Base-by-base conservation (phyloP, 2,797 vertebrate genomes). In the Ctenopoma multispine region DNA sequence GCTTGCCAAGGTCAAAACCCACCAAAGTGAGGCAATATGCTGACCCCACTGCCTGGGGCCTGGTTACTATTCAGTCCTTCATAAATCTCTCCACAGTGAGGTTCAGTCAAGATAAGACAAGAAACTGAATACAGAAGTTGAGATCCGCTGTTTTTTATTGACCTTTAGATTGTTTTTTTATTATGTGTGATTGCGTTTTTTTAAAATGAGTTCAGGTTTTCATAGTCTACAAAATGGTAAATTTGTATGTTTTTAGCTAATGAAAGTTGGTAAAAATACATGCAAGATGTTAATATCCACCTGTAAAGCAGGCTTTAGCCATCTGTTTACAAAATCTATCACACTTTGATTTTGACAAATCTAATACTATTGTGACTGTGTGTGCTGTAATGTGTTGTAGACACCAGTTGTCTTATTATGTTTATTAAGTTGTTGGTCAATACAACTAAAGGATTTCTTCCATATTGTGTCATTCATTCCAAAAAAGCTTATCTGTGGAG, bases 1-100 rank as follows among this genome's bases (percentile, higher is more conserved):
- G 46, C 74, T 80, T 84, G 88, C 79, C 79, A 90, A 89, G 89
- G 85, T 78, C 79, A 7, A 40, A 78, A 88, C 81, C 85, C 75
- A 71, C 56, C 48, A 71, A 71, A 85, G 59, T 75, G 27, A 82
- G 78, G 64, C 64, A 87, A 87, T 72, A 81, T 64, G 49, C 50
- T 82, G 83, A 88, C 79, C 86, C 43, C 44, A 61, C 56, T 17
- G 83, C 87, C 82, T 58, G 61, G 21, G 77, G 87, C 79, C 49
- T 70, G 66, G 54, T 87, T 83, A 79, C 67, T 73, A 77, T 86
- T 85, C 63, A 83, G 68, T 69, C 79, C 60, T 75, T 64, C 67
- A 70, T 81, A 40, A 63, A 78, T 83, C 79, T 63, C 70, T 69
- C 53, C 14, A 68, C 67, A 48, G 58, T 64, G 58, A 64, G 36